Conservation (phyloP, 2,797 vertebrate species). For the Cyprinodon diabolis region DNA sequence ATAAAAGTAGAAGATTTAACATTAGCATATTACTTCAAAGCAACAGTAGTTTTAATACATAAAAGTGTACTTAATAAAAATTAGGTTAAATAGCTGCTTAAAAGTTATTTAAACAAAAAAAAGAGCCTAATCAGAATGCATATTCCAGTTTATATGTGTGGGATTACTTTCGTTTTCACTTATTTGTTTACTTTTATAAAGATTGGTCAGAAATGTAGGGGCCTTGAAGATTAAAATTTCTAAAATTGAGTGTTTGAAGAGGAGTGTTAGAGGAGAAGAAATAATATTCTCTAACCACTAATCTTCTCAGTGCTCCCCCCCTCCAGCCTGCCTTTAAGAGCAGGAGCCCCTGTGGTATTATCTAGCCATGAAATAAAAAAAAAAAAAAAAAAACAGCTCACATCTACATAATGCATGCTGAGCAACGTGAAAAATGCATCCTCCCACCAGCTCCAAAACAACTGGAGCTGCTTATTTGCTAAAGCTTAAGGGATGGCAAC, state of each 20-base stretch:
- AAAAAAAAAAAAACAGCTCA: constrained; percentile 44
- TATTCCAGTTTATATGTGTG: constrained; percentile 3
- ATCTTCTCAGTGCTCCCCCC: constrained; percentile 26
- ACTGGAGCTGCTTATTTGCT: constrained; percentile 52
- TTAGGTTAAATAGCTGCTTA: too few relatives aligned
- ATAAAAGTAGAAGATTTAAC: background rate
- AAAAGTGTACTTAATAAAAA: background rate
- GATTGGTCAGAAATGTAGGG: background rate
- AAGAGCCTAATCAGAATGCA: too few relatives aligned
- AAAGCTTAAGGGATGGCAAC: constrained; percentile 37
- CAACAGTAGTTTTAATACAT: background rate
- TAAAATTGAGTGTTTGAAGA: background rate
- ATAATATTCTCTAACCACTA: constrained; percentile 22
- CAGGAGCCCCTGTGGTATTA: constrained; percentile 47
- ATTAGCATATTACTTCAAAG: background rate
- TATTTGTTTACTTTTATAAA: background rate
- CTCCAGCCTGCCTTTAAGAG: constrained; percentile 40
- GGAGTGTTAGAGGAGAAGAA: constrained; percentile 7
- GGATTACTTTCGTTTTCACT: constrained; percentile 32
- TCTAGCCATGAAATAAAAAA: constrained; percentile 25
- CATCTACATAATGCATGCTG: constrained; percentile 66
- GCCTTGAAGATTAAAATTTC: constrained; percentile 3
- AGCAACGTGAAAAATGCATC: constrained; percentile 60
- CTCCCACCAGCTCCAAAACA: constrained; percentile 59
- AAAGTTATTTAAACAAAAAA: background rate